Base-by-base conservation (phyloP, 2,113 vertebrate genomes). In the Brachyhypopomus occidentalis region DNA sequence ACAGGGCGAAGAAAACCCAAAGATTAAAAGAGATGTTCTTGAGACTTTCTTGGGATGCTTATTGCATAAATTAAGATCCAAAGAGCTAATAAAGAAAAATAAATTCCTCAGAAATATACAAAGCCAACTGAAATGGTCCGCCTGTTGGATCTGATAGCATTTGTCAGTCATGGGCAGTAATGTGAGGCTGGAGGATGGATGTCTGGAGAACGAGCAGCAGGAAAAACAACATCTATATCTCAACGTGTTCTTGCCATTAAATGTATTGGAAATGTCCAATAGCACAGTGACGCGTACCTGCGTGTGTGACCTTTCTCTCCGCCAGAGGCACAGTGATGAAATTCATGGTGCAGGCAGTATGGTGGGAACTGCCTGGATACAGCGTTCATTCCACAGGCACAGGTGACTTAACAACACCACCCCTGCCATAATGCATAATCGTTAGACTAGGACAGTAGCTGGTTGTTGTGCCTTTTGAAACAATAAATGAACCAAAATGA, bases 201-300 rank as follows among this genome's bases (percentile, higher is more conserved):
- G 64, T 38, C 23, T 17, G 25, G 23, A 66, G 27, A 66, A 66
- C 14, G 27, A 66, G n/a, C 19, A 52, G 12, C 64, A 19, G 36
- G 30, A 69, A 36, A 69, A 69, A 69, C 64, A 38, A 52, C 8
- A 69, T 69, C 64, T 38, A 16, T 20, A 38, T 69, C 64, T 69
- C 34, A 38, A 36, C 30, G 8, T 69, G 64, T 36, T 20, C 64
- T 36, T 17, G 19, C 30, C 36, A n/a, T 69, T 38, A 30, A 30
- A 69, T 38, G 38, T n/a, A 69, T 69, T 69, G 38, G 12, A 69
- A 69, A 69, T 38, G 34, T 69, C 64, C 64, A 69, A 69, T 38
- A 8, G 30, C 17, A 36, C 36, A 30, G 34, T n/a, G 20, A 36
- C 20, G 64, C 64, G 14, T 64, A 4, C 11, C 23, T n/a, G 60